Conservation (phyloP, 2,113 vertebrate genomes). For the Stomatorhinus ivindoensis region DNA sequence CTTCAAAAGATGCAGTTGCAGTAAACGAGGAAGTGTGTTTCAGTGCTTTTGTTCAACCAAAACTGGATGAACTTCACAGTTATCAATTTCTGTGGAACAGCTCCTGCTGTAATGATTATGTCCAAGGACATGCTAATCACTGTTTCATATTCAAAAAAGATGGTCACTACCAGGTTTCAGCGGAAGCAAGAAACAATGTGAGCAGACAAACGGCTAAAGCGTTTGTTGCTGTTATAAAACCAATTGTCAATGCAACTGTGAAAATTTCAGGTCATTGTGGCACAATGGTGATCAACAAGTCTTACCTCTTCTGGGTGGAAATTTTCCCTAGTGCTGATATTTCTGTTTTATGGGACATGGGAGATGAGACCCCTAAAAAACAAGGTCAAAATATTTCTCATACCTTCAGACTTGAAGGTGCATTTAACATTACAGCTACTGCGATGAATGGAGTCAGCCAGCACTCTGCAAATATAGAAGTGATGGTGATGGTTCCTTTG, state of each 20-base stretch:
- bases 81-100: constrained; percentile 53
- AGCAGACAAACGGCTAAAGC: constrained; percentile 43
- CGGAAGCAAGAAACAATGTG: constrained; percentile 51
- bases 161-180: constrained; percentile 48
- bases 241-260: constrained; percentile 43
- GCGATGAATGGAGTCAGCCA: constrained; percentile 57
- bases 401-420: constrained; percentile 46
- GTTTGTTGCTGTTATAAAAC: constrained; percentile 44
- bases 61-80: constrained; percentile 23
- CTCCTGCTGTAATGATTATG: neutral
- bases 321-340: constrained; percentile 42
- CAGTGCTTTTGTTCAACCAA: constrained; percentile 40
- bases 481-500: constrained; percentile 49
- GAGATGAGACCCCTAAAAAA: constrained; percentile 46
- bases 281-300: constrained; percentile 40
- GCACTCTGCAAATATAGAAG: constrained; percentile 27
- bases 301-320: constrained; percentile 46
- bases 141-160: constrained; percentile 55
- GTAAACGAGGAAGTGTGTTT: constrained; percentile 50
- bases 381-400: constrained; percentile 45
- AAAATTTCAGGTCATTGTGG: constrained; percentile 28
- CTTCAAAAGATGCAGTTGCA: constrained; percentile 32
- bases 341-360: constrained; percentile 62
- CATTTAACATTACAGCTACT: constrained; percentile 43
- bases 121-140: constrained; percentile 32